A percentile compares a stretch with the other conserved stretches of the same genome.
phyloP scores from a whole-genome alignment of 2,797 vertebrate species.

The Anisognathus igniventris region DNA sequence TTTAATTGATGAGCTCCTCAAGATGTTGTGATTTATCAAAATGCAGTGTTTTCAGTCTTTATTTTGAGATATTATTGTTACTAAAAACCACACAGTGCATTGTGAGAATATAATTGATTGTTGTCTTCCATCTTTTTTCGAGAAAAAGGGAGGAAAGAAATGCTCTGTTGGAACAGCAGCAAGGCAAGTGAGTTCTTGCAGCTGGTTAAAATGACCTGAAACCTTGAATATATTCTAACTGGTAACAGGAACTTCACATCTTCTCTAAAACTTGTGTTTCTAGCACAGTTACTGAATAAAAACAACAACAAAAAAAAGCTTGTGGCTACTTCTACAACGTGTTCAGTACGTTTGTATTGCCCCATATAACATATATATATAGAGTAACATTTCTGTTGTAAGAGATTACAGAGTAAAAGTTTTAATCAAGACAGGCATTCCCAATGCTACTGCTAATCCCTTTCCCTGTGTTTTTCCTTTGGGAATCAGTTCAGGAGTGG shows the following conservation, averaged over 20 bases:
- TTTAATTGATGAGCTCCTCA: background rate
- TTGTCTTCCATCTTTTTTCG: background rate
- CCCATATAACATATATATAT: background rate
- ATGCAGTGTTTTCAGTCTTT: background rate
- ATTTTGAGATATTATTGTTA: background rate
- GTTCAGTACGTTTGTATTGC: background rate
- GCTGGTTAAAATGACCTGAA: background rate
- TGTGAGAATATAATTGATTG: background rate
- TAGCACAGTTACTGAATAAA: background rate
- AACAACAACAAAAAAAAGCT: background rate
- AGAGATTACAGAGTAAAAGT: background rate
- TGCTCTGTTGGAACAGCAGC: background rate
- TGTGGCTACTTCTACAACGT: background rate
- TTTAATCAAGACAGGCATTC: background rate
- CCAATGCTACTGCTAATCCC: background rate
- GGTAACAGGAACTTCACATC: background rate
- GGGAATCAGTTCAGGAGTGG: accelerated
- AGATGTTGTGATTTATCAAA: background rate
- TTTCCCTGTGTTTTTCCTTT: background rate
- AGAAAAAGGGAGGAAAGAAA: background rate
- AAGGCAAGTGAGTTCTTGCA: background rate
- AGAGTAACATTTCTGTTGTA: background rate
- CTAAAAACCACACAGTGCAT: background rate
- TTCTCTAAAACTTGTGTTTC: background rate
- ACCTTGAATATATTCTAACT: background rate